A percentile compares a stretch with the other conserved stretches of the same genome.
These are phyloP conservation scores for Gryon sp. DNA, from an alignment of 1,140 invertebrate genomes.

Conservation along the genomic window DNA sequence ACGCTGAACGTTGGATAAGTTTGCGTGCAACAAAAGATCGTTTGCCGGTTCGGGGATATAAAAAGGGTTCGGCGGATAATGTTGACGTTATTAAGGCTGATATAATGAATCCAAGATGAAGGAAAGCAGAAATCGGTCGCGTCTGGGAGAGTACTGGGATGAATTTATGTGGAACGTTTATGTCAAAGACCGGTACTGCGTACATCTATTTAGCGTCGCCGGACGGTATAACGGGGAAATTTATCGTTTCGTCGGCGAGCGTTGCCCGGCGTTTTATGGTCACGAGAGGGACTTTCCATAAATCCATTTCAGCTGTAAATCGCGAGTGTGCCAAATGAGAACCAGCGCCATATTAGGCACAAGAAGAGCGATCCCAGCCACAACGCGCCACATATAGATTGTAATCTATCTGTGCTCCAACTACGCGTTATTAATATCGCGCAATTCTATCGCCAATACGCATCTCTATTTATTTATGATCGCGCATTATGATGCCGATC, in stretches of 20 bases:
- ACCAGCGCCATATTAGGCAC: slow-evolving; percentile 71
- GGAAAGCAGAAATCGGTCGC: slow-evolving; percentile 49
- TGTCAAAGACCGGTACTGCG: slow-evolving; percentile 70
- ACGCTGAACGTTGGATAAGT: slow-evolving; percentile 2
- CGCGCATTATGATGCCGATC: slow-evolving; percentile 7
- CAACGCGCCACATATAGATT: slow-evolving; percentile 47
- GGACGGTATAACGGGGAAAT: slow-evolving; percentile 69
- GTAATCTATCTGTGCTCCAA: slow-evolving; percentile 48
- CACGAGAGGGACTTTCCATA: slow-evolving; percentile 70
- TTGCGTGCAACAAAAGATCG: slow-evolving; percentile 25
- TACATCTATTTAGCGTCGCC: slow-evolving; percentile 74
- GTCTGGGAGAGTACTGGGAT: slow-evolving; percentile 55
- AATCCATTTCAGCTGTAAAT: slow-evolving; percentile 76
- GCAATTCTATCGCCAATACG: slow-evolving; percentile 31
- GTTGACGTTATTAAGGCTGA: slow-evolving; percentile 41
- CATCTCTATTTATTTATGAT: slow-evolving; percentile 36
- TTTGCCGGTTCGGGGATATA: background rate
- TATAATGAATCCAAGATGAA: slow-evolving; percentile 54
- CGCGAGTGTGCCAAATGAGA: slow-evolving; percentile 70
- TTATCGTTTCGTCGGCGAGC: slow-evolving; percentile 74
- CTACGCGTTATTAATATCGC: slow-evolving; percentile 53
- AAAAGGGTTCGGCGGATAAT: slow-evolving; percentile 33
- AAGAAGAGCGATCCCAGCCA: too few relatives aligned
- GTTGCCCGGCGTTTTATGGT: slow-evolving; percentile 63
- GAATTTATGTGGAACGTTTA: slow-evolving; percentile 75